Conservation (phyloP, 92 coral and sea anemone genomes). For the Micromussa lordhowensis region DNA sequence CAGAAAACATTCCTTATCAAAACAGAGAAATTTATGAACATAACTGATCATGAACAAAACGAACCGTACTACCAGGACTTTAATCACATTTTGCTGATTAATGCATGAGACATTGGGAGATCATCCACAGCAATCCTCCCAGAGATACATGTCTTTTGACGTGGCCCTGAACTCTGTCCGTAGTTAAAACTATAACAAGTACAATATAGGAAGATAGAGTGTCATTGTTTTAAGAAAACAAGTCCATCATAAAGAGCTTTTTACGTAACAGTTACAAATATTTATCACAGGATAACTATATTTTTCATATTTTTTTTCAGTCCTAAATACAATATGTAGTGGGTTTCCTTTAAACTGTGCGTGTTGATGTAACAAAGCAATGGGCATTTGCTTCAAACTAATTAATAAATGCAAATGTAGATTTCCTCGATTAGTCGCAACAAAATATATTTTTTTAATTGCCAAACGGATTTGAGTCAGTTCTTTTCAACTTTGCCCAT, state of each 20-base stretch:
- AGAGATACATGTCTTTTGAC: background rate
- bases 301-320: background rate
- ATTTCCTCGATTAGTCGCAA: background rate
- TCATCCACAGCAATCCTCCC: background rate
- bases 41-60: background rate
- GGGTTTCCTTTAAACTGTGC: background rate
- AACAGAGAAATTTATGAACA: background rate
- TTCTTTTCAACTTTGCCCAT: background rate
- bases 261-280: constrained; percentile 9
- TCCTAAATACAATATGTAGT: background rate
- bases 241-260: background rate
- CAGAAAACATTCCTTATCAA: too few species aligned
- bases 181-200: background rate
- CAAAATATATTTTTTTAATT: background rate
- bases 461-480: background rate
- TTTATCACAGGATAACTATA: constrained; percentile 23
- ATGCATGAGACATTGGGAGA: background rate
- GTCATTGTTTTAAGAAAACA: background rate
- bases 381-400: background rate
- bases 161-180: background rate
- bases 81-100: background rate
- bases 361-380: background rate
- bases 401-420: background rate
- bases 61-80: background rate
- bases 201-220: background rate